Evolutionary conservation across 2,113 vertebrate species (phyloP), one percentile per base, ranked within the genome.

Genomic region (Sander lucioperca): DNA sequence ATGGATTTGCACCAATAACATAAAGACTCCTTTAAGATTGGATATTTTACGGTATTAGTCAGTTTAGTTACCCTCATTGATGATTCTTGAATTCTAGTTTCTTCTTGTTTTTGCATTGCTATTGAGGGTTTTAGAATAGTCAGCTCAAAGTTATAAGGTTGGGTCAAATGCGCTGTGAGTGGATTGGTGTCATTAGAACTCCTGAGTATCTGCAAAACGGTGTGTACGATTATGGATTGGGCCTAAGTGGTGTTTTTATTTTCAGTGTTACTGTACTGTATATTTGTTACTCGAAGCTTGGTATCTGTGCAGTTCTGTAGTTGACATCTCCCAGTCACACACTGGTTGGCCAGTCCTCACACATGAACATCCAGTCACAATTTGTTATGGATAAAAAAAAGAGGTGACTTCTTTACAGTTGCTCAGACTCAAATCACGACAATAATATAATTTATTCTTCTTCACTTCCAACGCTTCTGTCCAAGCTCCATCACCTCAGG

Each of bases 291-390:
- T 15, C 16, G 6, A 16, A 33, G n/a, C 19, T 48, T 43, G 11
- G 3, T 27, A 54, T 62, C 16, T 66, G 67, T 81, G 18, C 61
- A 56, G 76, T 70, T n/a, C 4, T 51, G n/a, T 53, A 16, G 23
- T 51, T 68, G 58, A 74, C 95, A 96, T 76, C 94, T 95, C 94
- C 94, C 95, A 96, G 92, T 94, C 94, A 95, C 92, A 95, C 94
- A 94, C 95, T 94, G 95, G 93, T 64, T 96, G 88, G 92, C 94
- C 94, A 95, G 92, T 96, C 94, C 94, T 96, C 94, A 95, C 94
- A 95, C 95, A 25, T n/a, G 30, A 27, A 63, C 19, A 33, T 58
- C 16, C 39, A 64, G 33, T n/a, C 18, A 58, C 16, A 47, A 3
- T 19, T 30, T 33, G 16, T 54, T 23, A 18, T 50, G 14, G 53